These are phyloP conservation scores for Amiota mariae DNA, from an alignment of 2,888 invertebrate genomes.

Conservation along the genomic window DNA sequence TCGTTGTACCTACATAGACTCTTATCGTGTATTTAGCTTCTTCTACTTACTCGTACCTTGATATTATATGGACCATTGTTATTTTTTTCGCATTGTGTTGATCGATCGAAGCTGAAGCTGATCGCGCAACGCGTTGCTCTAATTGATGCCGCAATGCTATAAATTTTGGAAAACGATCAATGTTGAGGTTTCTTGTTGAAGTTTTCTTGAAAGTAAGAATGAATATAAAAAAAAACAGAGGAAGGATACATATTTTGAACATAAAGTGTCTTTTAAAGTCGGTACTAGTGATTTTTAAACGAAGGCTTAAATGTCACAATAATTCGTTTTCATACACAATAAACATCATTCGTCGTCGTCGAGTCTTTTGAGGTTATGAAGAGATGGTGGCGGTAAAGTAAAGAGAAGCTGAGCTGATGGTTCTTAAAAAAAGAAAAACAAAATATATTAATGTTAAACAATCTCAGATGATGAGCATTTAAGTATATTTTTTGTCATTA, in stretches of 20 bases:
- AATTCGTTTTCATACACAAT: conserved; percentile 42
- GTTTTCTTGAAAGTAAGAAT: conserved; percentile 9
- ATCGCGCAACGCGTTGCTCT: conserved; percentile 59
- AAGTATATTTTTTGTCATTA: no score
- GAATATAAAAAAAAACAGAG: not conserved
- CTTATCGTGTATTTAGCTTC: conserved; percentile 37
- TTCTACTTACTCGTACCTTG: conserved; percentile 16
- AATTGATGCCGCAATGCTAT: conserved; percentile 72
- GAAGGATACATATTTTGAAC: conserved; percentile 2
- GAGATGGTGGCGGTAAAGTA: not conserved
- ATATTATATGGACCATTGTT: conserved; percentile 52
- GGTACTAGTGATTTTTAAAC: conserved; percentile 16
- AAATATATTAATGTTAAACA: no score
- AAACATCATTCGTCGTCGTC: conserved; percentile 21
- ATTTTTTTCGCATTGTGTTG: conserved; percentile 40
- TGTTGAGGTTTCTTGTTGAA: not conserved
- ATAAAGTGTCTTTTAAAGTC: conserved; percentile 24
- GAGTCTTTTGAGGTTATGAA: no score
- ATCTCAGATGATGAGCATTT: no score
- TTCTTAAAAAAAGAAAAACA: no score
- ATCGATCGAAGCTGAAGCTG: conserved; percentile 36
- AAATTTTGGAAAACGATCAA: conserved; percentile 60
- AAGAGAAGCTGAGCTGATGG: not conserved
- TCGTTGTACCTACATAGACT: conserved; percentile 57
- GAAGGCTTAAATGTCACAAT: conserved; percentile 38